A percentile compares a stretch with the other conserved stretches of the same genome.
phyloP scores from a whole-genome alignment of 2,797 vertebrate genomes.

The Stomatorhinus walkeri region DNA sequence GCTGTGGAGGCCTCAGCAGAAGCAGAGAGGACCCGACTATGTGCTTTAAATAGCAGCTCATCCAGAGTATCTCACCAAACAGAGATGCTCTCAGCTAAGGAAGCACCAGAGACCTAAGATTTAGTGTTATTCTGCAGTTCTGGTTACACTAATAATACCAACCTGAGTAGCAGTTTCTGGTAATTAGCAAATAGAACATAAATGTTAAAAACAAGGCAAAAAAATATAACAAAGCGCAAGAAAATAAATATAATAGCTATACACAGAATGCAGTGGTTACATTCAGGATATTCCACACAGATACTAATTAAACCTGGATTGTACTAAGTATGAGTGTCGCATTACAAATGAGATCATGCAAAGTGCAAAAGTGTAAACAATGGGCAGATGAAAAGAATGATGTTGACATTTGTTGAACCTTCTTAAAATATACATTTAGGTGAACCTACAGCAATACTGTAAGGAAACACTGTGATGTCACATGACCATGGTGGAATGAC shows the following conservation, averaged over 20 bases:
- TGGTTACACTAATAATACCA: background rate
- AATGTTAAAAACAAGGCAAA: background rate
- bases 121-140: background rate
- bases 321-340: background rate
- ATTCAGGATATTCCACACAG: background rate
- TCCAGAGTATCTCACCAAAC: background rate
- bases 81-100: background rate
- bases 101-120: background rate
- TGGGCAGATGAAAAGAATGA: background rate
- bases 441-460: background rate
- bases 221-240: background rate
- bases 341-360: background rate
- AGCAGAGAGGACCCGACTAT: constrained; percentile 25
- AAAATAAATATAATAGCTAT: background rate
- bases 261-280: background rate
- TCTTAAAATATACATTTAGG: background rate
- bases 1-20: constrained; percentile 35
- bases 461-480: background rate
- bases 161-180: background rate
- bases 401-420: background rate
- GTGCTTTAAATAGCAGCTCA: background rate
- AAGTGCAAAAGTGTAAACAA: background rate
- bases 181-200: background rate
- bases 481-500: background rate
- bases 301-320: background rate